Conservation (phyloP, 1,140 invertebrate genomes). For the fruit fly (Drosophila melanogaster) region Release_6_plus_ISO1_MT NT_033779.5:7237501-7238000, state of each 20-base stretch:
- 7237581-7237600: slow-evolving; percentile 7
- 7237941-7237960: not conserved
- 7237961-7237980: slow-evolving; percentile 1
- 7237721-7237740: slow-evolving; percentile 89
- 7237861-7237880: not conserved
- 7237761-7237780: slow-evolving; percentile 88
- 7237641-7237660: slow-evolving; percentile 16
- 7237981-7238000: not conserved
- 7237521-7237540: slow-evolving; percentile 38
- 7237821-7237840: slow-evolving; percentile 15
- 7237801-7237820: slow-evolving; percentile 14
- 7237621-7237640: slow-evolving; percentile 29
- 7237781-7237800: slow-evolving; percentile 86
- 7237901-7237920: not conserved
- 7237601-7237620: slow-evolving; percentile 8
- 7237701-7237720: slow-evolving; percentile 92
- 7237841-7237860: slow-evolving; percentile 9
- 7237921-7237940: not conserved
- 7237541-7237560: slow-evolving; percentile 38
- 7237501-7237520: slow-evolving; percentile 53
- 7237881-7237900: not conserved
- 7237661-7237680: slow-evolving; percentile 1
- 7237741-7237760: slow-evolving; percentile 93
- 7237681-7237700: slow-evolving; percentile 93
- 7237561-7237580: slow-evolving; percentile 37